Base-by-base conservation (phyloP, 2,888 invertebrate genomes). In the Nomada hirtipes region DNA sequence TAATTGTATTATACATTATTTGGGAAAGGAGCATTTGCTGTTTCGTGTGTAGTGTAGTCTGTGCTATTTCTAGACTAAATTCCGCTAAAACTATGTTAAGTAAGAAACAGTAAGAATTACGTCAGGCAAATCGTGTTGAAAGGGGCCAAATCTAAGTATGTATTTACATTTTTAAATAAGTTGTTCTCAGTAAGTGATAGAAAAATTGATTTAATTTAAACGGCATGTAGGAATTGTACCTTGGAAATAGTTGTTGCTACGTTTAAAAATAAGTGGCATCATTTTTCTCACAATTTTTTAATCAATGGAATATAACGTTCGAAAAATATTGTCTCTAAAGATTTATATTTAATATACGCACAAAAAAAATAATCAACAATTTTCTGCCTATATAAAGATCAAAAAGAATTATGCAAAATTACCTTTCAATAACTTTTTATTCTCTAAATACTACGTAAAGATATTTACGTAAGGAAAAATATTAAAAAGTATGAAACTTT, bases 11-110 rank as follows among this genome's bases (percentile, higher is more conserved):
- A 26, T 20, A 42, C 65, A 60, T 75, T 76, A 44, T 47, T 47
- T 11, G 47, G 15, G 52, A 53, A 74, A 52, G 36, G 52, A 75
- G 44, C 36, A 75, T 55, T 70, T 82, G 42, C 52, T 82, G 68
- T 82, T 82, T 86, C 82, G 87, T 82, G 88, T 89, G 88, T 89
- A 86, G 88, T 90, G 91, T 89, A 86, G 81, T 90, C 80, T 82
- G 88, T 91, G 89, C 88, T 88, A 89, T 85, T 76, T 85, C 90
- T 91, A 89, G 70, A 79, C 90, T 89, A 91, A 87, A 82, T 63
- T 81, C 79, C 83, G 87, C 90, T 90, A 90, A 87, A 42, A 82
- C 91, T 91, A 90, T 87, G 84, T 90, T 91, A 89, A 81, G 52
- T 86, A 82, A 89, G 64, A 82, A 59, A 83, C 79, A 80, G 75